Evolutionary conservation across 2,113 vertebrate genomes (phyloP).

Genomic region (Austrofundulus limnaeus): DNA sequence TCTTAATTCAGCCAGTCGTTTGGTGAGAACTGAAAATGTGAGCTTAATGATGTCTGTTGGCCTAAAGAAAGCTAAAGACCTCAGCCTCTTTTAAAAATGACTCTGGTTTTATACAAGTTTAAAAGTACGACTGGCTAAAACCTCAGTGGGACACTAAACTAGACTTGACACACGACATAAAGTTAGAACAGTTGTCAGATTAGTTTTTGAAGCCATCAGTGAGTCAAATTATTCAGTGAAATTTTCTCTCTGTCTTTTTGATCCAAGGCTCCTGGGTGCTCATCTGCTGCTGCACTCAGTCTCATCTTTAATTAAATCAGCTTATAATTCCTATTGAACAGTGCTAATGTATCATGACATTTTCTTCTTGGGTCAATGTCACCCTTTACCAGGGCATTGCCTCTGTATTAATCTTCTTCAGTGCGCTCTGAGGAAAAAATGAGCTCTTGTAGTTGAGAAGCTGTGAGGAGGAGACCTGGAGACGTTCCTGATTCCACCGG

Average conservation of each 20-base stretch:
- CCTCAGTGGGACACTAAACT: too few species aligned
- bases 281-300: slow-evolving; percentile 24
- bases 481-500: slow-evolving; percentile 7
- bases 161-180: too few species aligned
- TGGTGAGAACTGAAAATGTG: slow-evolving; percentile 3
- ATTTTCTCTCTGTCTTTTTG: neutral
- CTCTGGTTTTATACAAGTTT: too few species aligned
- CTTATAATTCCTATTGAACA: slow-evolving; percentile 47
- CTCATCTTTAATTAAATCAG: slow-evolving; percentile 55
- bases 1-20: slow-evolving; percentile 22
- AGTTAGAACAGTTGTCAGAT: neutral
- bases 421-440: slow-evolving; percentile 3
- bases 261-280: slow-evolving; percentile 10
- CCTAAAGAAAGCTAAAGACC: neutral
- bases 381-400: slow-evolving; percentile 33
- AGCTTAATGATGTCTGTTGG: neutral
- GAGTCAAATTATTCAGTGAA: slow-evolving; percentile 3
- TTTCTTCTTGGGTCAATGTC: slow-evolving; percentile 51
- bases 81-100: neutral
- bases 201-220: neutral
- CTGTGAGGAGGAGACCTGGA: neutral
- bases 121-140: too few species aligned
- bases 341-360: slow-evolving; percentile 47
- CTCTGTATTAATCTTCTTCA: slow-evolving; percentile 38
- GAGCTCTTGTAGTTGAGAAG: slow-evolving; percentile 8